Evolutionary conservation across 2,797 vertebrate genomes (phyloP).

Genomic region (Molothrus aeneus): DNA sequence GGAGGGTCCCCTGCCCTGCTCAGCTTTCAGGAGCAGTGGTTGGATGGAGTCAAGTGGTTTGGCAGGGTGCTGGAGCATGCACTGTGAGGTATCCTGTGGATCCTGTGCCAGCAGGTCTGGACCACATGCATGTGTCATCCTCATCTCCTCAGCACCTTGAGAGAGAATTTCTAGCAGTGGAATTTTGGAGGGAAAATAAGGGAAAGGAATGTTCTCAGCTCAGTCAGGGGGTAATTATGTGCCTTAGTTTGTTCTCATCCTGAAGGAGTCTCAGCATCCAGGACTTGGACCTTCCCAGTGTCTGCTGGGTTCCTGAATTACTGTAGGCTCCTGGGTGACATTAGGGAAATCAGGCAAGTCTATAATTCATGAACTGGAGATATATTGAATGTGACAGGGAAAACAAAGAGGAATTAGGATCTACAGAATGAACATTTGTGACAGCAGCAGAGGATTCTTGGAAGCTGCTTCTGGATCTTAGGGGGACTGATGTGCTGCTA

Average conservation of each 20-base stretch:
- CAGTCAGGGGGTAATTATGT: background rate
- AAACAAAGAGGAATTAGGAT: conserved; percentile 2
- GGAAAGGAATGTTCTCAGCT: background rate
- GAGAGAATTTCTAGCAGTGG: background rate
- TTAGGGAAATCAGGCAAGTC: background rate
- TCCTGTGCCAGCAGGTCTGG: too few relatives aligned
- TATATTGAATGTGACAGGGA: background rate
- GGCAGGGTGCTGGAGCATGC: too few relatives aligned
- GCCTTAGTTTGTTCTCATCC: background rate
- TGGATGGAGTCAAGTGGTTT: too few relatives aligned
- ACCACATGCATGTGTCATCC: fast-evolving
- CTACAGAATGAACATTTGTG: background rate
- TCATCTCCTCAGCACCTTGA: background rate
- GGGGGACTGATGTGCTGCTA: background rate
- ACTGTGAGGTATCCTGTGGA: too few relatives aligned
- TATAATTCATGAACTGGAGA: background rate
- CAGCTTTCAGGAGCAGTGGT: too few relatives aligned
- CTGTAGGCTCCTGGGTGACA: background rate
- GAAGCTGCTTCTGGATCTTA: background rate
- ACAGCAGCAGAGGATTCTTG: background rate
- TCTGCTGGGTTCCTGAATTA: background rate
- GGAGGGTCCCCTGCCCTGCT: too few relatives aligned
- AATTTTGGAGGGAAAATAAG: background rate
- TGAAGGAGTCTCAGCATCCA: background rate
- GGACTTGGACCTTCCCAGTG: background rate